Evolutionary conservation across 2,888 invertebrate species (phyloP), one percentile per base, ranked within the genome.

Genomic region (Gibbula magus): DNA sequence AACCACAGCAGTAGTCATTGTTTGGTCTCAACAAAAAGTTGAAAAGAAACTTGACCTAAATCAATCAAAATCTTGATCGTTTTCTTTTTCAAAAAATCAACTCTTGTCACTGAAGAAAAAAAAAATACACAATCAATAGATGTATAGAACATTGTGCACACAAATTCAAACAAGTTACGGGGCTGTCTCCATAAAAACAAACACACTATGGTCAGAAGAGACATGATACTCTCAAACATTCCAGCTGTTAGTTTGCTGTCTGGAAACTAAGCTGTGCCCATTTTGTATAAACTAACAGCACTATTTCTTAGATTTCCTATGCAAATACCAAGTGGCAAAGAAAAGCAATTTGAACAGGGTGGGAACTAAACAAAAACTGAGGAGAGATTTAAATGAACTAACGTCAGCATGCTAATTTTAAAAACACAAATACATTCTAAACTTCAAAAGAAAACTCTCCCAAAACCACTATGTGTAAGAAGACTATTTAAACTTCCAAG

Each of bases 311-410:
- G 29, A 29, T 25, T 61, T 61, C 61, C 61, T 16, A 16, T 61
- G 61, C 61, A 61, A 61, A 61, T 61, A 61, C 61, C 61, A 61
- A 61, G 61, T 61, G 61, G 61, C 29, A 61, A 61, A 61, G 61
- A 61, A 10, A 25, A 61, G 61, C 61, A n/a, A 25, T 29, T 54
- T 61, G 13, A 29, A 29, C 61, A 61, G 29, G 29, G 29, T 16
- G 61, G 61, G 35, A 35, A 10, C 13, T 10, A 45, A 66, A 35
- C 39, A 35, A 32, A 35, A 70, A 70, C 39, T 35, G n/a, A 18
- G 39, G 70, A 22, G 56, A 56, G 22, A 56, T 70, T 29, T 29
- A 70, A 32, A 70, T 20, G n/a, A 18, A 20, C 70, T 70, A 70
- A 70, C 25, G 35, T 20, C 8, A 20, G 70, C 70, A 70, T 70